phyloP scores from a whole-genome alignment of 2,113 vertebrate genomes.

The Trematocara marginatum region DNA sequence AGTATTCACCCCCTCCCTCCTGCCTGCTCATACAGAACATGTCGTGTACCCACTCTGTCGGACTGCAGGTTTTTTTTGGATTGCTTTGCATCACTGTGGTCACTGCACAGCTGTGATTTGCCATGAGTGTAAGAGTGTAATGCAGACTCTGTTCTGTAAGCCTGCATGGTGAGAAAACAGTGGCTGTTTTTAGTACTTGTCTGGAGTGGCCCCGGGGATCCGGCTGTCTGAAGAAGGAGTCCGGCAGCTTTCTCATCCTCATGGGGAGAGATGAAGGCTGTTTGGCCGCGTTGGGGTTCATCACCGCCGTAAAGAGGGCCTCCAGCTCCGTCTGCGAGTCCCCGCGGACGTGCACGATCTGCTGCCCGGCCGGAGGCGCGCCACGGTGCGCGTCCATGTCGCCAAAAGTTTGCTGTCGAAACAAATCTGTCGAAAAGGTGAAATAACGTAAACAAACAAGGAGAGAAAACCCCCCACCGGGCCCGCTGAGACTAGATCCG shows the following conservation, averaged over 20 bases:
- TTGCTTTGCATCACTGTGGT: background rate
- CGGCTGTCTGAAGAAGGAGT: constrained; percentile 92
- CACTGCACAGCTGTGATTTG: background rate
- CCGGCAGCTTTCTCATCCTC: constrained; percentile 87
- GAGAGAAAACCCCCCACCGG: background rate
- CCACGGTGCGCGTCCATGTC: constrained; percentile 73
- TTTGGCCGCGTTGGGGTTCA: constrained; percentile 82
- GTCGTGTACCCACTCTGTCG: background rate
- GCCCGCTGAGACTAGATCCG: background rate
- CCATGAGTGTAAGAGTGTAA: background rate
- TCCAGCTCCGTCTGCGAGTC: constrained; percentile 92
- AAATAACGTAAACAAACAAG: background rate
- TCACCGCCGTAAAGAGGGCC: constrained; percentile 89
- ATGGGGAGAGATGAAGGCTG: constrained; percentile 85
- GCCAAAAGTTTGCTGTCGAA: constrained; percentile 45
- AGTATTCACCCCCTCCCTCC: background rate
- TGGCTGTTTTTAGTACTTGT: constrained; percentile 68
- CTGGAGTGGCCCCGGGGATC: constrained; percentile 86
- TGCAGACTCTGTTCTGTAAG: background rate
- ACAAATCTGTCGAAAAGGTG: constrained; percentile 39
- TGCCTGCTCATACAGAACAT: background rate
- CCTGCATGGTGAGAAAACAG: background rate
- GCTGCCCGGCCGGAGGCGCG: constrained; percentile 83
- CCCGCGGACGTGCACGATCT: constrained; percentile 87
- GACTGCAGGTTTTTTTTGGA: background rate